A percentile compares a stretch with the other conserved stretches of the same genome.
These are phyloP conservation scores for Ectemnius continuus DNA, from an alignment of 2,888 invertebrate genomes.

Conservation along the genomic window DNA sequence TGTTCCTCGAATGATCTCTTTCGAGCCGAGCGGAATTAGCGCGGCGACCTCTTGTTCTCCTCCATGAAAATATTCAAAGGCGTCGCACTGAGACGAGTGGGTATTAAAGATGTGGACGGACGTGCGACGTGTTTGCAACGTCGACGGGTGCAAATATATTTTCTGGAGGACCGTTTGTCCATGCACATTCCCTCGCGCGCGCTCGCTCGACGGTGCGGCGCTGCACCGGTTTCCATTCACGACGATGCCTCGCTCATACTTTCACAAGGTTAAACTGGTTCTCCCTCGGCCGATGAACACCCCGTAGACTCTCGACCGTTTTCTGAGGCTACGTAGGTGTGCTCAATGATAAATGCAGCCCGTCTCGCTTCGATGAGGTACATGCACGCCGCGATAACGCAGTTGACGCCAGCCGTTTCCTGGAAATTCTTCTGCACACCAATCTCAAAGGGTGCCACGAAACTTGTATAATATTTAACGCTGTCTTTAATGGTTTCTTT, in stretches of 20 bases:
- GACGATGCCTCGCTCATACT: slow-evolving; percentile 39
- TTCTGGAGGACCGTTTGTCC: slow-evolving; percentile 38
- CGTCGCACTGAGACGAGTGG: slow-evolving; percentile 12
- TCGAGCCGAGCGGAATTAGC: neutral
- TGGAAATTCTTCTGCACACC: neutral
- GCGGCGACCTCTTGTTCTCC: slow-evolving; percentile 7
- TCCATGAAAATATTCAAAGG: slow-evolving; percentile 48
- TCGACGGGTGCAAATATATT: slow-evolving; percentile 50
- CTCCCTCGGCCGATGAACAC: slow-evolving; percentile 27
- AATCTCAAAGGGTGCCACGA: no score
- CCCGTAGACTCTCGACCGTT: slow-evolving; percentile 10
- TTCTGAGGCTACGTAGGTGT: slow-evolving; percentile 7
- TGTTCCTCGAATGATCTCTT: slow-evolving; percentile 22
- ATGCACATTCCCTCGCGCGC: slow-evolving; percentile 1
- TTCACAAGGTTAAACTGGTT: slow-evolving; percentile 56
- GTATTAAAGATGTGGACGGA: slow-evolving; percentile 32
- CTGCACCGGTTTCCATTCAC: slow-evolving; percentile 52
- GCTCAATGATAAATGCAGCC: slow-evolving; percentile 27
- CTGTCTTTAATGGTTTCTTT: no score
- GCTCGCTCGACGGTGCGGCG: slow-evolving; percentile 15
- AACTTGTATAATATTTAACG: no score
- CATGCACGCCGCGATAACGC: neutral
- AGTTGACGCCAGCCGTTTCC: neutral
- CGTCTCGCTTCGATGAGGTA: slow-evolving; percentile 6
- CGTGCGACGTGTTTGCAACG: slow-evolving; percentile 21